A percentile compares a stretch with the other conserved stretches of the same genome.
Conservation (phyloP, 2,113 vertebrate genomes). For the Charina bottae region DNA sequence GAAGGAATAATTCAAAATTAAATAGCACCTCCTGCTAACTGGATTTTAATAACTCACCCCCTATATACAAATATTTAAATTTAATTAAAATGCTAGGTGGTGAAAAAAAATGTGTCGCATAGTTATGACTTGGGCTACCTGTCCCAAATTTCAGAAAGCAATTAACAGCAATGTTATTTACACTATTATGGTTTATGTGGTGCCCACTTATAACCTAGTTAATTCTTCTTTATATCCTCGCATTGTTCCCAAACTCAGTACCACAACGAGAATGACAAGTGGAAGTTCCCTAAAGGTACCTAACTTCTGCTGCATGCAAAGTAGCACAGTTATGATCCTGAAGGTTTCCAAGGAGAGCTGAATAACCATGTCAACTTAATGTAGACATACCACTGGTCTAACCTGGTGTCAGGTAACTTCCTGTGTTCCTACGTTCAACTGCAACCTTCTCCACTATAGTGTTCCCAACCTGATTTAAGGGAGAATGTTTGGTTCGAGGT, state of each 20-base stretch:
- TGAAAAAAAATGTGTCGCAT: neutral
- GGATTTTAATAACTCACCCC: constrained; percentile 7
- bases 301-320: neutral
- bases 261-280: neutral
- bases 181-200: neutral
- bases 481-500: neutral
- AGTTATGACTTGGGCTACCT: neutral
- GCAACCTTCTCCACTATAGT: neutral
- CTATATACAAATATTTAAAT: neutral
- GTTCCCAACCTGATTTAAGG: neutral
- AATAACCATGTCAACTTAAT: neutral
- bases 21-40: neutral
- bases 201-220: neutral
- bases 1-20: constrained; percentile 31
- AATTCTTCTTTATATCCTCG: neutral
- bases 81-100: constrained; percentile 12
- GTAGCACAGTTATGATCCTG: too few relatives aligned
- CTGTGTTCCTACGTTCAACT: neutral
- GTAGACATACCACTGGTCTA: neutral
- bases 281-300: neutral
- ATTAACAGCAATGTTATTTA: neutral
- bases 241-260: neutral
- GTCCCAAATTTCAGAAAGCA: neutral
- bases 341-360: neutral
- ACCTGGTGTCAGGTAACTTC: neutral